Percentiles rank a stretch among this genome's conserved stretches.
These are phyloP conservation scores for Pelochelys cantorii DNA, from an alignment of 2,797 vertebrate species.

Conservation along the genomic window DNA sequence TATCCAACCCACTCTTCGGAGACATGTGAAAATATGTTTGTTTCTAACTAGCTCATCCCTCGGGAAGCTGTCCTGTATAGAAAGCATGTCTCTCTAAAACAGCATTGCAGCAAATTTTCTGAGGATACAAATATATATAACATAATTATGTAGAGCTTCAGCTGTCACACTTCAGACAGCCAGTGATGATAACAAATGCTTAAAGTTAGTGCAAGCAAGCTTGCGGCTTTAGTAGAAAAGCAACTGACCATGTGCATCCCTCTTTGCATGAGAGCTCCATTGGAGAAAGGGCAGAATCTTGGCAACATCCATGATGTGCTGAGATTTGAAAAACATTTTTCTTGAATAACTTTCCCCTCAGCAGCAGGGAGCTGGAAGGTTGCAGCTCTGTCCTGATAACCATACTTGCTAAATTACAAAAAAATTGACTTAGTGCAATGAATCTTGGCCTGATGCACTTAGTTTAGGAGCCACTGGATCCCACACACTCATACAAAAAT, in stretches of 20 bases:
- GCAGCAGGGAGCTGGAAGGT: constrained; percentile 12
- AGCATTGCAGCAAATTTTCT: constrained; percentile 39
- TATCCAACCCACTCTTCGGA: constrained; percentile 18
- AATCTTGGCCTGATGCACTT: neutral
- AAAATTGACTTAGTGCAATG: constrained; percentile 18
- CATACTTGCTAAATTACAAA: constrained; percentile 14
- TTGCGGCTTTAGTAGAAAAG: constrained; percentile 26
- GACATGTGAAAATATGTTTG: neutral
- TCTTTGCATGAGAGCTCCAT: constrained; percentile 19
- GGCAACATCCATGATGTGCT: constrained; percentile 30
- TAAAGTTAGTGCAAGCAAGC: constrained; percentile 36
- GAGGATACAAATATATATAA: constrained; percentile 27
- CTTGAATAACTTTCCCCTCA: constrained; percentile 35
- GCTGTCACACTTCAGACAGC: constrained; percentile 25
- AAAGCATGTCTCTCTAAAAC: neutral
- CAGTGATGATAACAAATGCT: constrained; percentile 7
- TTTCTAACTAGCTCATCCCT: constrained; percentile 15
- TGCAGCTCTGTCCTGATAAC: constrained; percentile 35
- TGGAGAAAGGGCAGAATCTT: constrained; percentile 41
- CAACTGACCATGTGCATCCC: neutral
- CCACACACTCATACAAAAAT: neutral
- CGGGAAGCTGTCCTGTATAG: constrained; percentile 5
- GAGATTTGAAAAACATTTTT: constrained; percentile 56
- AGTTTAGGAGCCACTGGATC: neutral
- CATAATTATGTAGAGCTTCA: neutral